These are phyloP conservation scores for Megamerina dolium DNA, from an alignment of 2,888 invertebrate genomes.

Conservation along the genomic window DNA sequence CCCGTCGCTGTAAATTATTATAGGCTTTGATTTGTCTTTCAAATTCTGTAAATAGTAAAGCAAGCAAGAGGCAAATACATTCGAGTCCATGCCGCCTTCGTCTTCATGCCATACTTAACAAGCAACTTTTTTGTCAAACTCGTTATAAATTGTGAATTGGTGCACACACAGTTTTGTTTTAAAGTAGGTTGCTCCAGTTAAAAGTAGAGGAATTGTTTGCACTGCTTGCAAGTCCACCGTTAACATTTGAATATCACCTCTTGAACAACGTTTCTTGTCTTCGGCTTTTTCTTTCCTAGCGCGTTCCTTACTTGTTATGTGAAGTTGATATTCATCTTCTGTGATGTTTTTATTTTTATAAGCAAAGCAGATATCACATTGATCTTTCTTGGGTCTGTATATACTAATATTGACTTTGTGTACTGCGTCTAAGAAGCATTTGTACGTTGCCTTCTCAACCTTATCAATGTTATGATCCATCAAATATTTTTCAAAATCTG, in stretches of 20 bases:
- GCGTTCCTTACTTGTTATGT: conserved; percentile 17
- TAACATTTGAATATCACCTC: conserved; percentile 17
- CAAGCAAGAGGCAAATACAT: conserved; percentile 15
- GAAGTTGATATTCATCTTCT: conserved; percentile 15
- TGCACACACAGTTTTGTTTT: conserved; percentile 14
- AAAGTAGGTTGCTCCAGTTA: conserved; percentile 14
- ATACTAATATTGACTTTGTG: no score
- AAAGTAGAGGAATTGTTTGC: conserved; percentile 15
- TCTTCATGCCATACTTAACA: conserved; percentile 17
- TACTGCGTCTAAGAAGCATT: no score
- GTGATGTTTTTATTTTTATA: conserved; percentile 14
- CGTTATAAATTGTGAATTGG: conserved; percentile 19
- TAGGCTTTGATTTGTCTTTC: conserved; percentile 6
- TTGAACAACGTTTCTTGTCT: conserved; percentile 18
- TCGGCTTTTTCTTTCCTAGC: conserved; percentile 18
- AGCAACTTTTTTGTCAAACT: conserved; percentile 14
- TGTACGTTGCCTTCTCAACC: conserved; percentile 13
- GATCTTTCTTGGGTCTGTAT: no score
- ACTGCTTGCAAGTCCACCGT: conserved; percentile 17
- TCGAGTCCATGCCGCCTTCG: conserved; percentile 16
- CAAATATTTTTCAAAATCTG: conserved; percentile 8
- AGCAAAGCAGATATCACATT: no score
- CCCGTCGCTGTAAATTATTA: conserved; percentile 11
- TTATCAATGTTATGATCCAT: conserved; percentile 9
- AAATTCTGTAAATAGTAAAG: conserved; percentile 6